Conservation (phyloP, 2,888 invertebrate genomes). For the Isotomurus palustris region DNA sequence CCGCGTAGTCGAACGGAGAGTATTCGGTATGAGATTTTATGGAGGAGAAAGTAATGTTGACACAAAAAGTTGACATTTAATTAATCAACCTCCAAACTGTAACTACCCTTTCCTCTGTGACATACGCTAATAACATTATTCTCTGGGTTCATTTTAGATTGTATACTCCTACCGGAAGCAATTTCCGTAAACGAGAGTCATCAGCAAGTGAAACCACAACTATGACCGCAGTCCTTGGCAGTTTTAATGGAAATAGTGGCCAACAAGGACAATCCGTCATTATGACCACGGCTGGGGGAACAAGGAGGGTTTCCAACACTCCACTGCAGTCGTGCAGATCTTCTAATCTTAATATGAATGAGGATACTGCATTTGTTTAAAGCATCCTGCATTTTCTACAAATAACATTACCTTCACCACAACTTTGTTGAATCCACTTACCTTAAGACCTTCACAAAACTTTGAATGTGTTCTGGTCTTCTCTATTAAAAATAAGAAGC, state of each 20-base stretch:
- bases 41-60: too few relatives aligned
- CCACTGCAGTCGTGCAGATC: slow-evolving; percentile 9
- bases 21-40: slow-evolving; percentile 49
- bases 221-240: slow-evolving; percentile 48
- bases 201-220: slow-evolving; percentile 75
- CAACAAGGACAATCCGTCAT: slow-evolving; percentile 7
- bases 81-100: too few relatives aligned
- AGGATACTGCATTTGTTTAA: slow-evolving; percentile 23
- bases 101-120: neutral
- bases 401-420: too few relatives aligned
- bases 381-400: too few relatives aligned
- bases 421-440: too few relatives aligned
- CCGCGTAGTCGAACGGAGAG: slow-evolving; percentile 50
- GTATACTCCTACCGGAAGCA: slow-evolving; percentile 27
- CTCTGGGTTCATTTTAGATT: too few relatives aligned
- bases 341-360: slow-evolving; percentile 7
- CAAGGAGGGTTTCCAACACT: slow-evolving; percentile 10
- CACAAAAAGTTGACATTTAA: too few relatives aligned
- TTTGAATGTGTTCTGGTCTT: too few relatives aligned
- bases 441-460: too few relatives aligned
- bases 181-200: slow-evolving; percentile 67
- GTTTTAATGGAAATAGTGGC: slow-evolving; percentile 18
- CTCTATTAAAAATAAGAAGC: too few relatives aligned
- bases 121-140: neutral
- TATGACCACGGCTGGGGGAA: slow-evolving; percentile 11